Base-by-base conservation (phyloP, 1,140 invertebrate genomes). In the Bombus impatiens region DNA sequence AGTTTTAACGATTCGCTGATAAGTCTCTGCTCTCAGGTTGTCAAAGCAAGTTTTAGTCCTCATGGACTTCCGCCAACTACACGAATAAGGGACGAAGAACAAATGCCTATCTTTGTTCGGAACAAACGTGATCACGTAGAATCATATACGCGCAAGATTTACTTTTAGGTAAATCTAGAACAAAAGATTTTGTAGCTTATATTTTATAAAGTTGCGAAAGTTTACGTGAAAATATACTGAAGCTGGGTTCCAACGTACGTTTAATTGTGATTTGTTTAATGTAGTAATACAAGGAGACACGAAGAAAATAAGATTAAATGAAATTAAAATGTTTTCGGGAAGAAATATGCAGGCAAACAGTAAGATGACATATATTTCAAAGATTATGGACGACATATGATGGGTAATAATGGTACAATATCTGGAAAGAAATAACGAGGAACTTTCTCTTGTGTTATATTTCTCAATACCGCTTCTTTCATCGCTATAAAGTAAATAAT, bases 1-100 rank as follows among this genome's bases (percentile, higher is more conserved):
- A 68, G 62, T 32, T 87, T 88, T 88, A 84, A 88, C 77, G 65
- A 57, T 53, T 53, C 68, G 12, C 76, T 74, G 86, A 86, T 86
- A 78, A 78, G 42, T 35, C 74, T 32, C 12, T 47, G 28, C 12
- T 53, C 68, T 42, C 53, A 62, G 74, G 44, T n/a, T 62, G n/a
- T 74, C 53, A 74, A 74, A 74, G 37, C 53, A 28, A 18, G 35
- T 32, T 40, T 42, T 47, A 22, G 47, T 53, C 47, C 2, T 62
- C 0, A n/a, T 57, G 28, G 13, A 35, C 5, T 44, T 68, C 2
- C 40, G 13, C 42, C 59, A 2, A 8, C 3, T 68, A 28, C 3
- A 5, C 59, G 28, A n/a, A 62, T 62, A n/a, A 62, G 28, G 28
- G 4, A n/a, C 28, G 59, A 62, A 62, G 59, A 62, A 62, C 28